phyloP scores from a whole-genome alignment of 2,113 vertebrate species.

The Steatornis caripensis region DNA sequence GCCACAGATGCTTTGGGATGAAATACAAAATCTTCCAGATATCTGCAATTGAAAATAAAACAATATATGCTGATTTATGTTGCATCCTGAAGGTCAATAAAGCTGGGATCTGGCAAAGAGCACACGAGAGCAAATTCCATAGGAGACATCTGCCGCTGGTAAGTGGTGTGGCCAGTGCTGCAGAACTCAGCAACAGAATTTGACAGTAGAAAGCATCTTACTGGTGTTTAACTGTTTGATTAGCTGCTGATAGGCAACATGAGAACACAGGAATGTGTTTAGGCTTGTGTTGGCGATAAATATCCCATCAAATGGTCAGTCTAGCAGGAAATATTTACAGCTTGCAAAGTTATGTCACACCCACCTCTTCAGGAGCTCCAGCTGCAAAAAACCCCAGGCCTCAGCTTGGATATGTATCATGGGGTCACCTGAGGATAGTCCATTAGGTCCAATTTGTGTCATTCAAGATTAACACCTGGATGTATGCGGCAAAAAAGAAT shows the following conservation, averaged over 20 bases:
- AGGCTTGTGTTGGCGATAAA: background rate
- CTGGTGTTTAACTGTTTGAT: background rate
- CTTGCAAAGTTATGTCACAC: background rate
- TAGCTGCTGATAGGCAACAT: background rate
- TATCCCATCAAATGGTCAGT: background rate
- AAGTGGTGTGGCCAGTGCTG: background rate
- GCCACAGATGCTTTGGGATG: background rate
- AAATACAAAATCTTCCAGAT: background rate
- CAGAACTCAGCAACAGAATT: background rate
- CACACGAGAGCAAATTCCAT: background rate
- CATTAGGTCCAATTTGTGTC: background rate
- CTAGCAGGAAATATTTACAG: background rate
- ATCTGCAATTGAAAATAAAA: slow-evolving; percentile 9
- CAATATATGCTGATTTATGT: background rate
- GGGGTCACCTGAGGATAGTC: background rate
- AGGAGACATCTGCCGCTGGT: background rate
- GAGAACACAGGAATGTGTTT: background rate
- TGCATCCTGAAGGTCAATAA: background rate
- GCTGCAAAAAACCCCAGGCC: background rate
- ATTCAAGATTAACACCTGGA: background rate
- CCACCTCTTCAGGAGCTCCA: background rate
- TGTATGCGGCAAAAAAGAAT: background rate
- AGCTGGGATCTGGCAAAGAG: background rate
- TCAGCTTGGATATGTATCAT: background rate
- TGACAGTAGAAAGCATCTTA: background rate